These are phyloP conservation scores for Odocoileus hemionus DNA, from an alignment of 2,113 vertebrate genomes.

Conservation along the genomic window DNA sequence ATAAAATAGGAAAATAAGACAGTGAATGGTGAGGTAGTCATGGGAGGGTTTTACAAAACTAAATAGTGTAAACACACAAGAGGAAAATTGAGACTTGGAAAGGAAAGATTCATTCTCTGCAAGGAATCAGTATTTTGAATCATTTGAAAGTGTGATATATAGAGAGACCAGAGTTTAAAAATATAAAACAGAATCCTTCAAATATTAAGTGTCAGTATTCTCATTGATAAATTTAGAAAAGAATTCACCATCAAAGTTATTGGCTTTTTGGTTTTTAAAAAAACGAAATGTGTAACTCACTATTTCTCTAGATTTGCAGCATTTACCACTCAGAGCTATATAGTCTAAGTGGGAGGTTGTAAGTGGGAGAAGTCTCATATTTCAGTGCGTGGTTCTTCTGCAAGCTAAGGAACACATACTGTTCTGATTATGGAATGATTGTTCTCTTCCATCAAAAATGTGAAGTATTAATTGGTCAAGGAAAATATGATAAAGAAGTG, in stretches of 20 bases:
- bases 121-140: not conserved
- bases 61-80: not conserved
- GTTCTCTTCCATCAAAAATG: conserved; percentile 34
- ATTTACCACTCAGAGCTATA: not conserved
- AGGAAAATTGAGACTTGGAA: not conserved
- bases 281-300: not conserved
- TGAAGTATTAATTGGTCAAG: conserved; percentile 61
- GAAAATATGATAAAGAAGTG: conserved; percentile 45
- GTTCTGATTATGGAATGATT: conserved; percentile 33
- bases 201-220: not conserved
- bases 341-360: not conserved
- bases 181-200: not conserved
- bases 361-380: conserved; percentile 19
- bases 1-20: not conserved
- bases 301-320: conserved; percentile 18
- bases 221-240: conserved; percentile 25
- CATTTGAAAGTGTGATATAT: not conserved
- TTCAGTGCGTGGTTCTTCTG: conserved; percentile 28
- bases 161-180: not conserved
- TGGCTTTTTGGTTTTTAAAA: conserved; percentile 4
- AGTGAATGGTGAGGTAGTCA: not conserved
- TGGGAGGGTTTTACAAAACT: not conserved
- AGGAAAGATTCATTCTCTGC: not conserved
- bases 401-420: conserved; percentile 16
- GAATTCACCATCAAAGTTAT: conserved; percentile 16